These are phyloP conservation scores for Eciton burchellii DNA, from an alignment of 1,140 invertebrate genomes.

Conservation along the genomic window DNA sequence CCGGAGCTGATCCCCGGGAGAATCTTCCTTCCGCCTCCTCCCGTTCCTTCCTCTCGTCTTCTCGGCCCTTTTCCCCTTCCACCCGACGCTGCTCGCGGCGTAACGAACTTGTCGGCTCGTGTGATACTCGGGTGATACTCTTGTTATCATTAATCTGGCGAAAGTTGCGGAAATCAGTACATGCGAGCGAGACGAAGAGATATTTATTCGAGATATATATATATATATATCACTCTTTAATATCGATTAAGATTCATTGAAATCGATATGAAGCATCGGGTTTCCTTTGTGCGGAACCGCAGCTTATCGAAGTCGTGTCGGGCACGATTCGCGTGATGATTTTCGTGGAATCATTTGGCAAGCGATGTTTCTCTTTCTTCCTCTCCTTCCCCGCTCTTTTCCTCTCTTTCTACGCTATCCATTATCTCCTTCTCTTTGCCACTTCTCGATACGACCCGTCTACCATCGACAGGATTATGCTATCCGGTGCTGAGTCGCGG, in stretches of 20 bases:
- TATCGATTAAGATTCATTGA: neutral
- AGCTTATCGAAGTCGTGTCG: neutral
- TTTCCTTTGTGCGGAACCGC: neutral
- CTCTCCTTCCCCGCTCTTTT: too few relatives aligned
- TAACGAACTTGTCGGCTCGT: neutral
- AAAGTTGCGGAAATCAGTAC: too few relatives aligned
- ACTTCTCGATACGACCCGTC: constrained; percentile 28
- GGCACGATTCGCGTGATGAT: too few relatives aligned
- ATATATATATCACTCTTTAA: constrained; percentile 16
- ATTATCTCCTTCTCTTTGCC: neutral
- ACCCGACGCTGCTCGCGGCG: neutral
- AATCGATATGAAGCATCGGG: neutral
- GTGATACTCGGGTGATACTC: neutral
- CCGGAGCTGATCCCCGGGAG: constrained; percentile 16
- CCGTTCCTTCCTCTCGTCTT: neutral
- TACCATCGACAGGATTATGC: constrained; percentile 48
- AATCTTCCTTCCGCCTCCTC: neutral
- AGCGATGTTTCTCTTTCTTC: neutral
- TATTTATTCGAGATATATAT: neutral
- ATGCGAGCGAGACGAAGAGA: too few relatives aligned
- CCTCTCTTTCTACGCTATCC: neutral
- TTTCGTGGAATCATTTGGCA: constrained; percentile 1
- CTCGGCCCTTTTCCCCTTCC: neutral
- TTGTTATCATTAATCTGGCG: neutral
- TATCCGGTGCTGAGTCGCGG: constrained; percentile 45